Percentiles rank a stretch among this genome's conserved stretches.
These are phyloP conservation scores for Oophaga pumilio DNA, from an alignment of 2,113 vertebrate species.

Conservation along the genomic window DNA sequence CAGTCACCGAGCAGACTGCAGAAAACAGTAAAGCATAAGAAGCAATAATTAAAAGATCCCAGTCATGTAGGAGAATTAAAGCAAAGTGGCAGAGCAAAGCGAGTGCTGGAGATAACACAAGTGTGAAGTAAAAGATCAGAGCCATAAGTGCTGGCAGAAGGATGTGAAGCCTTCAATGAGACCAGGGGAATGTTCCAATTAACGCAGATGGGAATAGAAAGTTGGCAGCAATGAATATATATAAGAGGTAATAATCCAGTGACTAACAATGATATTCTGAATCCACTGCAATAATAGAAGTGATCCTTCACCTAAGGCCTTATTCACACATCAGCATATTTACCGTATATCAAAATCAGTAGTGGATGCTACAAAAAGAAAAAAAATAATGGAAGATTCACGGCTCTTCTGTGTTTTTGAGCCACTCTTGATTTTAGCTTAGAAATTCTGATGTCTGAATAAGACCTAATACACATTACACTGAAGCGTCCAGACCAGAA, in stretches of 20 bases:
- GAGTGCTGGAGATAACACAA: constrained; percentile 36
- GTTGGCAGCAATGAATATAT: constrained; percentile 38
- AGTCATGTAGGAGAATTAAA: constrained; percentile 20
- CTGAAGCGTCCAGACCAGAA: not conserved
- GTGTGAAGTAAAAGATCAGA: constrained; percentile 42
- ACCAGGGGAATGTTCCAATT: constrained; percentile 48
- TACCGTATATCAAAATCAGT: too few species aligned
- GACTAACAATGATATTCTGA: constrained; percentile 25
- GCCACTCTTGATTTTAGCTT: too few species aligned
- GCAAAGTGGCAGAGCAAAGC: constrained; percentile 14
- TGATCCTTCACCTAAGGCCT: not conserved
- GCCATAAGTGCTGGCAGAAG: constrained; percentile 41
- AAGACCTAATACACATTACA: not conserved
- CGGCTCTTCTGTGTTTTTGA: too few species aligned
- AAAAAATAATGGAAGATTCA: too few species aligned
- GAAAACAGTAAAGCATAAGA: constrained; percentile 8
- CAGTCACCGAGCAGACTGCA: not conserved
- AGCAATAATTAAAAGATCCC: constrained; percentile 47
- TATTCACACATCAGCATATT: too few species aligned
- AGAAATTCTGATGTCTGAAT: too few species aligned
- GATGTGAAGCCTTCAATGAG: constrained; percentile 52
- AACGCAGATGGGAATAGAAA: constrained; percentile 29
- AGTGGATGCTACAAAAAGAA: too few species aligned
- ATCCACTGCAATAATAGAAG: constrained; percentile 13
- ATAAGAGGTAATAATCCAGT: constrained; percentile 22